Evolutionary conservation across 2,888 invertebrate genomes (phyloP).

Genomic region (Synergus laeviventris): DNA sequence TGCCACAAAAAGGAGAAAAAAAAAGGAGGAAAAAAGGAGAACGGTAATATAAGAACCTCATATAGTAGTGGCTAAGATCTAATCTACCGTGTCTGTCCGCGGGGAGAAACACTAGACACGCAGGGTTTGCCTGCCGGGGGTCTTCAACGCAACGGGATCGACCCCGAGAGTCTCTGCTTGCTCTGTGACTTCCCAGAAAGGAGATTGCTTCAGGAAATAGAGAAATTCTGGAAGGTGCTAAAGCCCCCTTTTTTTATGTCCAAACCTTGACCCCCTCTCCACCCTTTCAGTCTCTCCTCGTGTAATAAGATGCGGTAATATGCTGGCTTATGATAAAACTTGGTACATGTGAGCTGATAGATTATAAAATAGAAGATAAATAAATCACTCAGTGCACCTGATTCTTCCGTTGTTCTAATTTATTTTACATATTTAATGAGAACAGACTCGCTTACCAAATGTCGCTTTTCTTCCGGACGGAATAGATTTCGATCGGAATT

Average conservation of each 20-base stretch:
- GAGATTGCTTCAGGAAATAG: constrained; percentile 27
- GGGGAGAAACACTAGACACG: constrained; percentile 71
- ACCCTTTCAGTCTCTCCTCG: constrained; percentile 6
- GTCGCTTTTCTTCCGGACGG: constrained; percentile 58
- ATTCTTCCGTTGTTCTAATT: neutral
- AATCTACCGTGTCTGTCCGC: constrained; percentile 71
- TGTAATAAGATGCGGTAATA: neutral
- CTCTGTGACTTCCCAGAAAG: constrained; percentile 29
- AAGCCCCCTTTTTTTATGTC: constrained; percentile 15
- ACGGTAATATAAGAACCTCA: constrained; percentile 73
- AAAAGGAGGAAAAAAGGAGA: constrained; percentile 61
- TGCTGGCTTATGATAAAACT: no score
- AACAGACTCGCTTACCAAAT: constrained; percentile 63
- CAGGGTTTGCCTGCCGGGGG: constrained; percentile 47
- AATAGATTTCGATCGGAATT: constrained; percentile 56
- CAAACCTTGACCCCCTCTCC: constrained; percentile 21
- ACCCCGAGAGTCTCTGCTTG: neutral
- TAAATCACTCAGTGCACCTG: neutral
- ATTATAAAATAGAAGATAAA: neutral
- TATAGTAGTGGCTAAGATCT: constrained; percentile 72
- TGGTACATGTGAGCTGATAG: no score
- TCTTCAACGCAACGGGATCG: constrained; percentile 42
- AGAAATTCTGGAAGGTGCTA: constrained; percentile 19
- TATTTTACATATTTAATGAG: constrained; percentile 19
- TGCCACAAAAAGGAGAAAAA: constrained; percentile 57